Percentiles rank a stretch among this genome's conserved stretches.
These are phyloP conservation scores for Ancistrus triradiatus DNA, from an alignment of 2,113 vertebrate species.

Conservation along the genomic window DNA sequence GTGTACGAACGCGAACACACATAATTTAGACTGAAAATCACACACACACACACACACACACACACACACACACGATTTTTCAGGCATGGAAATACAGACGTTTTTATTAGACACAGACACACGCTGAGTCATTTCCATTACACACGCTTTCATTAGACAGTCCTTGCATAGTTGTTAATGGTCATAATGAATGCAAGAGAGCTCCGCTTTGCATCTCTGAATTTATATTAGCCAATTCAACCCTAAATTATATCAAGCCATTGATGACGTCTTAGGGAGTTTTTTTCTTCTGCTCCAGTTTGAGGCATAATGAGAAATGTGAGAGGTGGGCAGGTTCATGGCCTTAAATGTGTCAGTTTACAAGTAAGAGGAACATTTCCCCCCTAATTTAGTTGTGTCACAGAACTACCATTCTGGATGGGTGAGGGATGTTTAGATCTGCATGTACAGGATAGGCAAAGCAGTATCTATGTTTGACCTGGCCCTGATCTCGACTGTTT, in stretches of 20 bases:
- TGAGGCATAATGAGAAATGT: too few species aligned
- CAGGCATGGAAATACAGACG: not conserved
- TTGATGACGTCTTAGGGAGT: slow-evolving; percentile 8
- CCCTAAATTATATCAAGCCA: slow-evolving; percentile 3
- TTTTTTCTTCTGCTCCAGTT: too few species aligned
- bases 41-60: not conserved
- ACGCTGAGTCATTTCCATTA: not conserved
- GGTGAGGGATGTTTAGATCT: too few species aligned
- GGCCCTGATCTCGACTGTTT: too few species aligned
- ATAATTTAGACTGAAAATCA: not conserved
- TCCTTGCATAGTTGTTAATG: slow-evolving; percentile 46
- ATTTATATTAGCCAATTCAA: slow-evolving; percentile 19
- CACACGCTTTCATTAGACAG: slow-evolving; percentile 10
- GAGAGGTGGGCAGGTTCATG: too few species aligned
- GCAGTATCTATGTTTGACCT: too few species aligned
- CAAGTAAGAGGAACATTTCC: too few species aligned
- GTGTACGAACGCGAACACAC: not conserved
- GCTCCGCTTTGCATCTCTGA: slow-evolving; percentile 5
- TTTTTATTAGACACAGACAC: not conserved
- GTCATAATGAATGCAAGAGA: slow-evolving; percentile 41
- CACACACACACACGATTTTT: not conserved
- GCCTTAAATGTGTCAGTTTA: too few species aligned
- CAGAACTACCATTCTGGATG: too few species aligned
- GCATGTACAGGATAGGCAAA: too few species aligned
- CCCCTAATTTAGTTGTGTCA: too few species aligned